These are phyloP conservation scores for Madoqua kirkii DNA, from an alignment of 2,113 vertebrate species.

Conservation along the genomic window DNA sequence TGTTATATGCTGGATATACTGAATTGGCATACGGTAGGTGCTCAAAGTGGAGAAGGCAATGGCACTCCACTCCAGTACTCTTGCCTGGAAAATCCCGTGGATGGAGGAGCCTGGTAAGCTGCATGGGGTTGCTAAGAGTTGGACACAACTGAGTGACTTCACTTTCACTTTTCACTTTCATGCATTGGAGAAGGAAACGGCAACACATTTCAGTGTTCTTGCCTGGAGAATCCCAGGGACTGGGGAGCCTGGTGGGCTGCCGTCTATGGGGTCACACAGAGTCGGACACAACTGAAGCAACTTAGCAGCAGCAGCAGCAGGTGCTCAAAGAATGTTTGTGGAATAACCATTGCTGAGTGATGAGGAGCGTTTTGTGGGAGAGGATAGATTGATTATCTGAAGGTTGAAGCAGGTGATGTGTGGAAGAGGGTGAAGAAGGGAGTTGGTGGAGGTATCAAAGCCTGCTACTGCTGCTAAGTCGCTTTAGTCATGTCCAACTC, in stretches of 20 bases:
- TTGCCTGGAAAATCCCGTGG: too few species aligned
- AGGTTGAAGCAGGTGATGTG: background rate
- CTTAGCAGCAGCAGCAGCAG: background rate
- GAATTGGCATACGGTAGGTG: background rate
- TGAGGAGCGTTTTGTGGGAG: background rate
- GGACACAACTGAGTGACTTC: too few species aligned
- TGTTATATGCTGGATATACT: background rate
- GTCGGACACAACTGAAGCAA: fast-evolving
- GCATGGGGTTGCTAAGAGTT: too few species aligned
- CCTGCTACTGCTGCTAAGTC: background rate
- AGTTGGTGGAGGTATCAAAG: background rate
- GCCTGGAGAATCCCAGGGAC: too few species aligned
- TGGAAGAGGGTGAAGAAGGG: background rate
- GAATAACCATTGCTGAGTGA: background rate
- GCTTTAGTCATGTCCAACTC: too few species aligned
- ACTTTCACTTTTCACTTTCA: too few species aligned
- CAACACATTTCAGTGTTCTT: too few species aligned
- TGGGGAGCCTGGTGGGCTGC: too few species aligned
- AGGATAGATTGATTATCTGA: background rate
- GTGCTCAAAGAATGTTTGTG: background rate
- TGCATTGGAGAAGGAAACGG: too few species aligned
- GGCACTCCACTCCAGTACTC: too few species aligned
- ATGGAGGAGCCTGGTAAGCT: too few species aligned
- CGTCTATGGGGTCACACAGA: fast-evolving
- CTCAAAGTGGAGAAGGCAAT: background rate